Base-by-base conservation (phyloP, 2,888 invertebrate genomes). In the Plemyria rubiginata region DNA sequence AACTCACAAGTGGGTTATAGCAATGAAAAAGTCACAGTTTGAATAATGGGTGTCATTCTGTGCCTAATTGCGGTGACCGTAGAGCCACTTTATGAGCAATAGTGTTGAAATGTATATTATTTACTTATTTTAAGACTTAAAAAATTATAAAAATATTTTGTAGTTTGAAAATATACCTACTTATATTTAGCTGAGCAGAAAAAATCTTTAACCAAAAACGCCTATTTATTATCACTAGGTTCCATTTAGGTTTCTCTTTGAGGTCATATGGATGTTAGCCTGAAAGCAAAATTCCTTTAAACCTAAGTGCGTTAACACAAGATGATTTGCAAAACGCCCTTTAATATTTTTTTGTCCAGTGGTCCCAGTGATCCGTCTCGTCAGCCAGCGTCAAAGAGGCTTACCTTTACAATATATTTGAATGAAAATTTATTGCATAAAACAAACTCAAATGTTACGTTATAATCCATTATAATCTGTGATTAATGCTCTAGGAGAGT, bases 381-480 rank as follows among this genome's bases (percentile, higher is more conserved):
- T 66, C 68, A 62, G 62, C 62, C 55, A 54, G 22, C 63, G 54
- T 67, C 69, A 63, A 65, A 69, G 56, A 32, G 57, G 61, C 65
- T 67, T 65, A 65, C 61, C 58, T 65, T 62, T 62, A 60, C 60
- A 59, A 67, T 67, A 62, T 65, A 66, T 65, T 69, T 52, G 48
- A 62, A 69, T 69, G 62, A 66, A 68, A 66, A 66, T 59, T 66
- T 62, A 58, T 49, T 45, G 41, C 45, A 28, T 55, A 60, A 62
- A 55, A 54, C 62, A 9, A 8, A 43, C 11, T 46, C 46, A 46
- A 46, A 46, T 22, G 22, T 1, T 22, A 11, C 15, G 43, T 43
- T 15, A 43, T 15, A 13, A 43, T 43, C 13, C 15, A 15, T 43
- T 15, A 43, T 15, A 13, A 43, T 43, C 13, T 8, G 4, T 32